Evolutionary conservation across 2,113 vertebrate genomes (phyloP).

Genomic region (Prolemur simus): DNA sequence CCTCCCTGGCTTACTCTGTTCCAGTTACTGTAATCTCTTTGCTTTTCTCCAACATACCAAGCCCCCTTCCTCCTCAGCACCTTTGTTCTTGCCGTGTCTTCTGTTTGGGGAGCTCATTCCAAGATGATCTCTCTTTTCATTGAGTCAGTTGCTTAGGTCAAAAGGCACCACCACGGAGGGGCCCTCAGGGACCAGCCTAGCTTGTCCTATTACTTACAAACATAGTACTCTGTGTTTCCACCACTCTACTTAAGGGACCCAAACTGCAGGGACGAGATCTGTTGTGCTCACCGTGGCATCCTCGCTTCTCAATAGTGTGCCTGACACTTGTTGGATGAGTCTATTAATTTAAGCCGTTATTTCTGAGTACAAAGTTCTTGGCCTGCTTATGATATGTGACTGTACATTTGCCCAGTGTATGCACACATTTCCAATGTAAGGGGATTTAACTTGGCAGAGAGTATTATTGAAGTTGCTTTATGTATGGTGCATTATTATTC

Average conservation of each 20-base stretch:
- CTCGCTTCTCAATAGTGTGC: not conserved
- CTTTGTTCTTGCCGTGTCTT: not conserved
- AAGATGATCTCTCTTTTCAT: not conserved
- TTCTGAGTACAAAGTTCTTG: not conserved
- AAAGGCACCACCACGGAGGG: not conserved
- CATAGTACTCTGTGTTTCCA: no score
- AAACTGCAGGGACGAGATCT: accelerated
- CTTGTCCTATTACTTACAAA: not conserved
- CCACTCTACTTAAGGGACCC: not conserved
- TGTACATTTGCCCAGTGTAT: not conserved
- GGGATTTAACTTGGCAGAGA: conserved; percentile 80
- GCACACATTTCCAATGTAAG: conserved; percentile 49
- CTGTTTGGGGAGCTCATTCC: not conserved
- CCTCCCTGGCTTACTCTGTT: not conserved
- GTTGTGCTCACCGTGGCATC: not conserved
- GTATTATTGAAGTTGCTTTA: conserved; percentile 74
- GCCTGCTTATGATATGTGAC: not conserved
- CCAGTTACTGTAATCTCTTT: not conserved
- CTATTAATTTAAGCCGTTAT: not conserved
- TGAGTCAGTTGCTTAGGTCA: not conserved
- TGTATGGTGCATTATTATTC: conserved; percentile 83
- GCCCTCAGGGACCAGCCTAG: no score
- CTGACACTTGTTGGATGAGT: not conserved
- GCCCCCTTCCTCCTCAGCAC: not conserved
- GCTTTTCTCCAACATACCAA: not conserved